Percentiles rank a stretch among this genome's conserved stretches.
Evolutionary conservation across 1,140 invertebrate genomes (phyloP).

Genomic region (Cecropterus lyciades): DNA sequence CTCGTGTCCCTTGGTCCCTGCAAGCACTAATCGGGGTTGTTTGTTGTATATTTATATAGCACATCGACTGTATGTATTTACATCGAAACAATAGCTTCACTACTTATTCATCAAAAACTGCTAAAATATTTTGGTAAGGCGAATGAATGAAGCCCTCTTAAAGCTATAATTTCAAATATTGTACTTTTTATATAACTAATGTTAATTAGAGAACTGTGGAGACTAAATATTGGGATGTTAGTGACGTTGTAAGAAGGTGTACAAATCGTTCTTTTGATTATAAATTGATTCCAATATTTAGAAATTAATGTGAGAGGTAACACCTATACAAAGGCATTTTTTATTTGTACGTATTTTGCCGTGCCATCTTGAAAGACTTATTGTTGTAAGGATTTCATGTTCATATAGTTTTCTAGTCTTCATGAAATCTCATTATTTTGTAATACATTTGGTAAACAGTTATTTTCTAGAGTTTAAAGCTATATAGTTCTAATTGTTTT

Average conservation of each 20-base stretch:
- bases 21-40: constrained; percentile 75
- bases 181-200: constrained; percentile 53
- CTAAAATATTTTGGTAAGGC: constrained; percentile 35
- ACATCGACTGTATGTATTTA: constrained; percentile 55
- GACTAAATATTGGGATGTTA: constrained; percentile 75
- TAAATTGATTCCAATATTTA: constrained; percentile 81
- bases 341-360: constrained; percentile 71
- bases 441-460: constrained; percentile 64
- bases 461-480: constrained; percentile 52
- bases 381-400: constrained; percentile 81
- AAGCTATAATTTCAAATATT: constrained; percentile 51
- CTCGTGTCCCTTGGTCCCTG: constrained; percentile 79
- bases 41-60: constrained; percentile 57
- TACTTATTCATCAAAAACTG: constrained; percentile 39
- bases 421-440: constrained; percentile 81
- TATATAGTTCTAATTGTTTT: constrained; percentile 39
- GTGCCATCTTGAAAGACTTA: constrained; percentile 82
- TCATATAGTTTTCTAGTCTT: constrained; percentile 83
- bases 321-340: constrained; percentile 73
- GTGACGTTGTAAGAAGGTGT: constrained; percentile 72
- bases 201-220: constrained; percentile 58
- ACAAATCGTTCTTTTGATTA: constrained; percentile 78
- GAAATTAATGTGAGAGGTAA: constrained; percentile 61
- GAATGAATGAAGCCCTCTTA: constrained; percentile 54
- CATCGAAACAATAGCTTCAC: constrained; percentile 39